phyloP scores from a whole-genome alignment of 2,888 invertebrate species.

The Phaedon cochleariae region DNA sequence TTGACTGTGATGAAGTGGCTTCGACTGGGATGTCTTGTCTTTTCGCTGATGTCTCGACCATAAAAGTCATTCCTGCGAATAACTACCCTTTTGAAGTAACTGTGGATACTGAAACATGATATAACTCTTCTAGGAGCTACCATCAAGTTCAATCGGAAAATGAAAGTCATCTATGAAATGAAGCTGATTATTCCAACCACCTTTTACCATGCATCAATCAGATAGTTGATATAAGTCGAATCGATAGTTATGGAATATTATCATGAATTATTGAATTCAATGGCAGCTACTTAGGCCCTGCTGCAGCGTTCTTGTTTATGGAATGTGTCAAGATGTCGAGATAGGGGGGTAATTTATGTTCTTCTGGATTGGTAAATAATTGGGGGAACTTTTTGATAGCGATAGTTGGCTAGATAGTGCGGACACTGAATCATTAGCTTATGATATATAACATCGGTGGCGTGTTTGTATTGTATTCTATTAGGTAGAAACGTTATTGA shows the following conservation, averaged over 20 bases:
- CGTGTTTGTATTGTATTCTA: slow-evolving; percentile 57
- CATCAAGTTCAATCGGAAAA: too few relatives aligned
- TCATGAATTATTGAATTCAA: slow-evolving; percentile 12
- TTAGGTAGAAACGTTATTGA: slow-evolving; percentile 53
- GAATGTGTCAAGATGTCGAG: slow-evolving; percentile 49
- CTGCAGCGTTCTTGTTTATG: slow-evolving; percentile 46
- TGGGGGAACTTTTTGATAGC: slow-evolving; percentile 55
- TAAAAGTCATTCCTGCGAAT: too few relatives aligned
- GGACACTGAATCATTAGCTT: slow-evolving; percentile 58
- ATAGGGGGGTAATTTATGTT: slow-evolving; percentile 56
- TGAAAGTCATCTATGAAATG: too few relatives aligned
- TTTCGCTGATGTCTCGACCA: too few relatives aligned
- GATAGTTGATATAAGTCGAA: not conserved
- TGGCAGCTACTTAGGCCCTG: slow-evolving; percentile 17
- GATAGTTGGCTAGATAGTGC: slow-evolving; percentile 55
- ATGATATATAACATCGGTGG: slow-evolving; percentile 55
- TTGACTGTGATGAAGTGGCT: too few relatives aligned
- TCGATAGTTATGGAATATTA: slow-evolving; percentile 5
- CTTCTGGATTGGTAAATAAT: slow-evolving; percentile 57
- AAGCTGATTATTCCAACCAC: too few relatives aligned
- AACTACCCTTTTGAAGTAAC: too few relatives aligned
- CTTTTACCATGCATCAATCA: too few relatives aligned
- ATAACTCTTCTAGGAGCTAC: too few relatives aligned
- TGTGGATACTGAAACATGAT: too few relatives aligned
- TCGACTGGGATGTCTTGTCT: too few relatives aligned